These are phyloP conservation scores for Ivindomyrus marchei DNA, from an alignment of 2,113 vertebrate genomes.

Conservation along the genomic window DNA sequence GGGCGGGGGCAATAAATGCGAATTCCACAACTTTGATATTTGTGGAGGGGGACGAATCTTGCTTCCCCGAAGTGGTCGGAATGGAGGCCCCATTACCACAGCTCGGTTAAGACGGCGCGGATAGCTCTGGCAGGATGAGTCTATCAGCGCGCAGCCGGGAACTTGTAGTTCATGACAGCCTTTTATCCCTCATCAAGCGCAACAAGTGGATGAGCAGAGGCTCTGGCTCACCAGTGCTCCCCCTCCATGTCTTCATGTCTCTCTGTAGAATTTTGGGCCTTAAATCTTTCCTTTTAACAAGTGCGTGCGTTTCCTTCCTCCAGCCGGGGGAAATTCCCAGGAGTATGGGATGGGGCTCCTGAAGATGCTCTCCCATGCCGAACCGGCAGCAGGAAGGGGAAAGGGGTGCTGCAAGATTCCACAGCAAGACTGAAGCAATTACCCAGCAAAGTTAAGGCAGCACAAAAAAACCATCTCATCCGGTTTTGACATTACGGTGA, in stretches of 20 bases:
- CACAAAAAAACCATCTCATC: neutral
- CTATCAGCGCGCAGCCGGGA: constrained; percentile 62
- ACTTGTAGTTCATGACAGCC: constrained; percentile 61
- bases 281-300: constrained; percentile 80
- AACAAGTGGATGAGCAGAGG: constrained; percentile 82
- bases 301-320: constrained; percentile 64
- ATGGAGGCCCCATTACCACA: neutral
- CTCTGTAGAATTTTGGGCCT: constrained; percentile 57
- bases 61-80: neutral
- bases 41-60: neutral
- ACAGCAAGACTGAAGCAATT: neutral
- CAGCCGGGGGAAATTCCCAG: constrained; percentile 37
- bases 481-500: neutral
- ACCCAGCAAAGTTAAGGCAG: neutral
- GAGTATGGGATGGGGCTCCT: constrained; percentile 33
- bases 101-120: constrained; percentile 29
- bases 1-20: constrained; percentile 52
- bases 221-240: constrained; percentile 48
- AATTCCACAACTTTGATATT: constrained; percentile 48
- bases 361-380: constrained; percentile 27
- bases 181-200: constrained; percentile 80
- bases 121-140: constrained; percentile 53
- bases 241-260: constrained; percentile 45
- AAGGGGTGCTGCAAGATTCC: neutral
- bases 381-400: constrained; percentile 22